phyloP scores from a whole-genome alignment of 1,140 invertebrate species.

The Cataglyphis hispanica region DNA sequence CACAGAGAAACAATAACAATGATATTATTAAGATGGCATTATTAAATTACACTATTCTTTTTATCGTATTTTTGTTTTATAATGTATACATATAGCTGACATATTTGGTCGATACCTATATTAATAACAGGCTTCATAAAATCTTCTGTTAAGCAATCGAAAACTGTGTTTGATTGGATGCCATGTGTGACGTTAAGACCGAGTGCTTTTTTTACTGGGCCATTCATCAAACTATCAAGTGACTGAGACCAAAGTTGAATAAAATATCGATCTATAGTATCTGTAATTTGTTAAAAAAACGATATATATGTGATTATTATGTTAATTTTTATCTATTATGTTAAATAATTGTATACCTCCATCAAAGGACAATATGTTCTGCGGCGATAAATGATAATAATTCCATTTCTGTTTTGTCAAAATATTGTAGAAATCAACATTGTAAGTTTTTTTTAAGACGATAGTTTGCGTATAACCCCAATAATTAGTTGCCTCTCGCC shows the following conservation, averaged over 20 bases:
- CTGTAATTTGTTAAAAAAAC: conserved; percentile 29
- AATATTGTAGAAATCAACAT: conserved; percentile 94
- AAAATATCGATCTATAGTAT: conserved; percentile 1
- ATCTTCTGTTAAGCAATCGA: conserved; percentile 88
- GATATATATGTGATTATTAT: no score
- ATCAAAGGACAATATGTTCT: background rate
- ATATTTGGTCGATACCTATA: conserved; percentile 85
- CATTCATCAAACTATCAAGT: conserved; percentile 91
- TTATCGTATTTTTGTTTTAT: background rate
- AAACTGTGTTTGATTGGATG: conserved; percentile 88
- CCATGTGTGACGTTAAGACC: conserved; percentile 88
- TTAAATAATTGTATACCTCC: background rate
- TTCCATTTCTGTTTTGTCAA: conserved; percentile 87
- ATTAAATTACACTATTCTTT: background rate
- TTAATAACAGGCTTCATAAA: conserved; percentile 95
- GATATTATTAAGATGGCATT: background rate
- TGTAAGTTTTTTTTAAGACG: conserved; percentile 87
- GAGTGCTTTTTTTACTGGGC: conserved; percentile 89
- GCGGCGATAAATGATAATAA: background rate
- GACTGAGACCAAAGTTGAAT: conserved; percentile 39
- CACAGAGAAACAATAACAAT: background rate
- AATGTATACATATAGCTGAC: background rate
- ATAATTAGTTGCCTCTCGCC: conserved; percentile 88
- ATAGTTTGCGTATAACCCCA: conserved; percentile 89
- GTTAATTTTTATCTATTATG: no score